phyloP scores from a whole-genome alignment of 2,113 vertebrate genomes.

The Hippocampus comes region DNA sequence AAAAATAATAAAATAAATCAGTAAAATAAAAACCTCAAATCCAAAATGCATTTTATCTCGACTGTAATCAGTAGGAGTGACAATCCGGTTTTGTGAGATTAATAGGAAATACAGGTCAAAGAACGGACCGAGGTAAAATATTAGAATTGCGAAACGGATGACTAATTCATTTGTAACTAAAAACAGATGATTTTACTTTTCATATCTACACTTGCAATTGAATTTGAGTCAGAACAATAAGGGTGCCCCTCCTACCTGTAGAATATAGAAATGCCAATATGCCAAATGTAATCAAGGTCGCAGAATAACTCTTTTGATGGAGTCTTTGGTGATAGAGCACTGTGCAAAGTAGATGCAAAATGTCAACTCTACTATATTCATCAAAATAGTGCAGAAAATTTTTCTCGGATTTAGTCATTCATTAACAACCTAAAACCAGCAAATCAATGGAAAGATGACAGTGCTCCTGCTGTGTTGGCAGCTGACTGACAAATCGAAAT shows the following conservation, averaged over 20 bases:
- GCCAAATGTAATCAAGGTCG: too few species aligned
- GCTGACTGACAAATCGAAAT: neutral
- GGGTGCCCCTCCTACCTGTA: neutral
- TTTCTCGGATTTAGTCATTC: neutral
- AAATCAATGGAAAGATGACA: neutral
- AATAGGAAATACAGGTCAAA: slow-evolving; percentile 1
- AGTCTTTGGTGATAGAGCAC: too few species aligned
- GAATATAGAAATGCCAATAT: neutral
- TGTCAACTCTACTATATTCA: too few species aligned
- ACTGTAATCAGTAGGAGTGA: neutral
- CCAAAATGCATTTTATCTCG: neutral
- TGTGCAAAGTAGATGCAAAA: too few species aligned
- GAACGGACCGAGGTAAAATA: neutral
- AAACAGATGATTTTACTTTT: slow-evolving; percentile 7
- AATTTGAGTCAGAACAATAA: neutral
- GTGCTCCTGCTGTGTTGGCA: neutral
- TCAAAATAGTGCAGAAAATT: neutral
- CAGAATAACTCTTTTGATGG: neutral
- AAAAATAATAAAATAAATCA: neutral
- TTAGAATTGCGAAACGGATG: neutral
- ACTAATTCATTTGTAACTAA: neutral
- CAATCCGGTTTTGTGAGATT: neutral
- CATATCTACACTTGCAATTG: neutral
- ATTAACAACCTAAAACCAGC: neutral
- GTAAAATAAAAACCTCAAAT: too few species aligned